Base-by-base conservation (phyloP, 2,113 vertebrate genomes). In the Tyto alba region DNA sequence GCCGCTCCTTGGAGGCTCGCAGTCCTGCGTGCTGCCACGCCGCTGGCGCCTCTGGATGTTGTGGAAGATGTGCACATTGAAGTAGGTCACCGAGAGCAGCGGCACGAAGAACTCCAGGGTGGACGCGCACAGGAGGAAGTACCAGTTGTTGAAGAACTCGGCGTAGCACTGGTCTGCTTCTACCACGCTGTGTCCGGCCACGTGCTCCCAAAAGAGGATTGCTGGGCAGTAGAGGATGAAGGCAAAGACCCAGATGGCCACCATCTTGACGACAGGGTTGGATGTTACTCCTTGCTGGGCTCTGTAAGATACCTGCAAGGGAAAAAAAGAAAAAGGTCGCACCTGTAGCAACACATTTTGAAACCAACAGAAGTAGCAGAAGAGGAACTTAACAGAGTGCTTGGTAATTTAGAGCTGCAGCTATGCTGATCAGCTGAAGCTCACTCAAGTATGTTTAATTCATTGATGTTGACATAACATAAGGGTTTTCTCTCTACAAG, bases 31-130 rank as follows among this genome's bases (percentile, higher is more conserved):
- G 36, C 74, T 72, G 36, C 71, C 10, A 0, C 12, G 47, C 82
- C 34, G 66, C 76, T 82, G 87, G 17, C 80, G 64, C 41, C 97
- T 98, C 77, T 98, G 98, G 78, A 99, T 98, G 92, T 97, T 98
- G 93, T 98, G 95, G 97, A 99, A 99, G 96, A 99, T 99, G 95
- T 97, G 97, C 34, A 98, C 32, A 32, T 99, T 99, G 97, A 99
- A 99, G 97, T 98, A 99, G 71, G 98, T 96, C 97, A 99, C 98
- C 1, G 96, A 97, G 71, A 99, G 89, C 75, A 99, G 98, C 0
- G 99, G 99, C 17, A 98, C 89, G 74, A 99, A 98, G 97, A 99
- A 99, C 95, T 99, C 99, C 34, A 99, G 98, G n/a, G 98, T 97
- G 12, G 98, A 99, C 0, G 98, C 98, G 1, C 97, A 96, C 66